Conservation (phyloP, 53 echinoderm and acorn worm genomes). For the Paelopatides confundens region DNA sequence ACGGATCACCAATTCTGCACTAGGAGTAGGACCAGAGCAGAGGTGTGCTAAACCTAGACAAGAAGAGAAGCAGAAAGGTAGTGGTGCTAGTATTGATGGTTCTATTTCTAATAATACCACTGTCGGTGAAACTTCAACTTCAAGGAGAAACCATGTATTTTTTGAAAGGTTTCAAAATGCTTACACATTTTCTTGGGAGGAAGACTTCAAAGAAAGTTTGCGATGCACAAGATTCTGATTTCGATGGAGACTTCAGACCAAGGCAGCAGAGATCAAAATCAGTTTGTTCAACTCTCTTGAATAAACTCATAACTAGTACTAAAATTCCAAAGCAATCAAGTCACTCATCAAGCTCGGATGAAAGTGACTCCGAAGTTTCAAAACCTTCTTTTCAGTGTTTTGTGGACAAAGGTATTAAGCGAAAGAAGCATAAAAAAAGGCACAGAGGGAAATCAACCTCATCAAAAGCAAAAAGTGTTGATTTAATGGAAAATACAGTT, state of each 20-base stretch:
- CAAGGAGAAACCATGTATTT: not conserved
- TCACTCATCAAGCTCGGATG: slow-evolving; percentile 11
- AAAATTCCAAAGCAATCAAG: not conserved
- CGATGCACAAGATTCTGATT: not conserved
- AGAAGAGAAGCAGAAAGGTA: not conserved
- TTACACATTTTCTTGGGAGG: not conserved
- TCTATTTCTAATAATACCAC: not conserved
- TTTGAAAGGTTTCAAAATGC: slow-evolving; percentile 18
- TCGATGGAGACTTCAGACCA: not conserved
- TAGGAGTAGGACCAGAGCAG: not conserved
- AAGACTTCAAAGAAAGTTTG: not conserved
- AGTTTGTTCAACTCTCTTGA: not conserved
- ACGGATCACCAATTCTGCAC: not conserved
- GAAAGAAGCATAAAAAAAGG: not conserved
- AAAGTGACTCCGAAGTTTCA: not conserved
- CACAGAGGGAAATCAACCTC: not conserved
- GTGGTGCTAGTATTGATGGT: not conserved
- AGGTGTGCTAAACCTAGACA: not conserved
- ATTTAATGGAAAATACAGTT: too few species aligned
- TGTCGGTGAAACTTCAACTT: not conserved
- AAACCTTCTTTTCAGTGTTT: not conserved
- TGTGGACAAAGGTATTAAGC: not conserved
- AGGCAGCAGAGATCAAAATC: slow-evolving; percentile 32
- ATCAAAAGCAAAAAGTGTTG: too few species aligned
- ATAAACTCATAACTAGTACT: not conserved